Evolutionary conservation across 2,888 invertebrate genomes (phyloP), one percentile per base, ranked within the genome.

Genomic region (Pachycephus smyrnensis): DNA sequence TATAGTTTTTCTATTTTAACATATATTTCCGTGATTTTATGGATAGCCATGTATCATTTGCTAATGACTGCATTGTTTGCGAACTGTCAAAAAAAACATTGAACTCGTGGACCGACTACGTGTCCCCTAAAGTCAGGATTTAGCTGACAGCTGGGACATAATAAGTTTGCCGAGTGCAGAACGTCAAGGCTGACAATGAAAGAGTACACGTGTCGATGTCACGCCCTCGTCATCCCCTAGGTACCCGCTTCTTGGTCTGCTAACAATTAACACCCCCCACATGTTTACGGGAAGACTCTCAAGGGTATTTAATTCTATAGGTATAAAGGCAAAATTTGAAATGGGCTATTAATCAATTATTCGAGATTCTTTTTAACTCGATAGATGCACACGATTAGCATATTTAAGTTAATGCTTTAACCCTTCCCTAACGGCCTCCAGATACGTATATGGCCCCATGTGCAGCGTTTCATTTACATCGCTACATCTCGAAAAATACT

Each of bases 171-270:
- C 23, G 40, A 40, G 23, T 40, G n/a, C 12, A 6, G 71, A 71
- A 12, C 71, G 32, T 32, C 12, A 12, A 32, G 71, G 31, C 9
- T 32, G 12, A 71, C 32, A 23, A 31, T 71, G 71, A 31, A 32
- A 32, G 32, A 32, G 15, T 71, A 71, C 71, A 12, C 71, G 71
- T 71, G 71, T 71, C 71, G 32, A 32, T 15, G 71, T 71, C 71
- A 71, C 71, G 71, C 31, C 31, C 71, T 71, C 31, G 71, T 71
- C 32, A 71, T 32, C 31, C 71, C 32, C 15, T 31, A 32, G 12
- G 31, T 31, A 69, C 69, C 69, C 69, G 69, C 9, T 23, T 55
- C 23, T 55, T 55, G 23, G 23, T 55, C 23, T 55, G 55, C 9
- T 23, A 12, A 31, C 3, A 71, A 71, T 71, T 71, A 71, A 12